phyloP scores from a whole-genome alignment of 2,113 vertebrate genomes.

The Probosciger aterrimus region DNA sequence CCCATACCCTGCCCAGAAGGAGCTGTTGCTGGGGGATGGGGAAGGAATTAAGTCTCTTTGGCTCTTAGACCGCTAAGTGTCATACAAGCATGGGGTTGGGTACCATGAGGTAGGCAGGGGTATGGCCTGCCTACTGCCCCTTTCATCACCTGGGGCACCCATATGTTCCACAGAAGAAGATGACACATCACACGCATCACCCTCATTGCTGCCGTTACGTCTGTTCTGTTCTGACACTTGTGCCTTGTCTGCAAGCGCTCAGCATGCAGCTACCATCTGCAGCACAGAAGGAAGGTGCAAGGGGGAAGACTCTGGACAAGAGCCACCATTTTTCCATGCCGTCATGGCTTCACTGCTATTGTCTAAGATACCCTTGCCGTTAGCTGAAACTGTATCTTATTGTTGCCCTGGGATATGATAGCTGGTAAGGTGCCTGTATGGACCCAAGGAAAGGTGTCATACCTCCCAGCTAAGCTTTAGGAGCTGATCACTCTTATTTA shows the following conservation, averaged over 20 bases:
- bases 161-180: background rate
- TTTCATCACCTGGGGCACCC: background rate
- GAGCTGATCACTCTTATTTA: background rate
- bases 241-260: background rate
- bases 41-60: background rate
- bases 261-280: background rate
- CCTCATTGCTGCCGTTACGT: fast-evolving
- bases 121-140: background rate
- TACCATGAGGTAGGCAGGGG: background rate
- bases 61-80: background rate
- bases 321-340: background rate
- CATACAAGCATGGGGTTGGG: fast-evolving
- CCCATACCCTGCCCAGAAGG: background rate
- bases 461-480: background rate
- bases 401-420: background rate
- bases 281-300: background rate
- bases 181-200: background rate
- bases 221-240: background rate
- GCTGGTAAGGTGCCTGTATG: background rate
- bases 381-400: background rate
- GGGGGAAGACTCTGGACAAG: background rate
- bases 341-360: background rate
- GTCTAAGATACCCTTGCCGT: background rate
- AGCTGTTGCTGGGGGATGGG: background rate
- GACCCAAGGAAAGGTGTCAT: background rate